Evolutionary conservation across 2,888 invertebrate genomes (phyloP).

Genomic region (Lepidochitona cinerea): DNA sequence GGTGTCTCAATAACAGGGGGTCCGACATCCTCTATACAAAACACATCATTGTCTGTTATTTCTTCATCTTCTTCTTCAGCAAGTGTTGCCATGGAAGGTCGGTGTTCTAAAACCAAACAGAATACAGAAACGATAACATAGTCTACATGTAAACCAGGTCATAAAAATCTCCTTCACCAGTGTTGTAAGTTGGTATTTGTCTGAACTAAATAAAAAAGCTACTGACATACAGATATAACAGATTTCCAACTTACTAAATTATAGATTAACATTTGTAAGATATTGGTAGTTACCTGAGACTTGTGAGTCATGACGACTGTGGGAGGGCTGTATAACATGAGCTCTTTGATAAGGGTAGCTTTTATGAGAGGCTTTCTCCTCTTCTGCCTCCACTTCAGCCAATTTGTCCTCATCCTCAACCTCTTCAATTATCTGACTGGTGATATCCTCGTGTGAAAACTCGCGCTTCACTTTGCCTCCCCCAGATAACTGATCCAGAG

Average conservation of each 20-base stretch:
- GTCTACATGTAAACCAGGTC: too few species aligned
- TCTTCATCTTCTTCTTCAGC: constrained; percentile 4
- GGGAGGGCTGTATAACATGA: background rate
- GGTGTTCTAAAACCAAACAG: background rate
- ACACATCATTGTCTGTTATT: background rate
- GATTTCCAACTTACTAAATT: too few species aligned
- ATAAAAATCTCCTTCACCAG: too few species aligned
- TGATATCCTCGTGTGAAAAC: background rate
- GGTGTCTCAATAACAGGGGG: too few species aligned
- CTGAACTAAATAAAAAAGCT: too few species aligned
- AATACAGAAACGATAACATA: too few species aligned
- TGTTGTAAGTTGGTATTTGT: too few species aligned
- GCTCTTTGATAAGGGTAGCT: background rate
- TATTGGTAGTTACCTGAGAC: background rate
- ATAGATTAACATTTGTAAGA: too few species aligned
- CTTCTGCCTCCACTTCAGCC: background rate
- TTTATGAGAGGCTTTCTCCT: background rate
- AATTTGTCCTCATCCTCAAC: background rate
- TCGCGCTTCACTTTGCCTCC: background rate
- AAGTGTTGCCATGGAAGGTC: background rate
- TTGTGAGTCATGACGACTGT: background rate
- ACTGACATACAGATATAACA: too few species aligned
- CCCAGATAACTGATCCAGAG: background rate
- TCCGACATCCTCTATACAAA: too few species aligned
- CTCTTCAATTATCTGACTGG: background rate